phyloP scores from a whole-genome alignment of 1,140 invertebrate genomes.

The Phortica variegata region DNA sequence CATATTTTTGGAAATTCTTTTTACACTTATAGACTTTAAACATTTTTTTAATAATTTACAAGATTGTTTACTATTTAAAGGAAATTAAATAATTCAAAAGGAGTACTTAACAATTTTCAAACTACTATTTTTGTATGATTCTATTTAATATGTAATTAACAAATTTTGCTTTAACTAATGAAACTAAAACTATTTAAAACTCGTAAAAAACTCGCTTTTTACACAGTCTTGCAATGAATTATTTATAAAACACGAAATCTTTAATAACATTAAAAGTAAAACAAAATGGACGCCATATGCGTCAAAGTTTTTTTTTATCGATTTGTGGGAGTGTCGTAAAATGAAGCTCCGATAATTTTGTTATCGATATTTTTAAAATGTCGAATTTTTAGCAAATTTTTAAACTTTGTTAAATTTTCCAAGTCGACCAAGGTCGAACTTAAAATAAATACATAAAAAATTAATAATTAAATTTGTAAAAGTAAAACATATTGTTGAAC shows the following conservation, averaged over 20 bases:
- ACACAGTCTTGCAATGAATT: too few relatives aligned
- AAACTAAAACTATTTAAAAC: not conserved
- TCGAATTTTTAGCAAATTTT: slow-evolving; percentile 39
- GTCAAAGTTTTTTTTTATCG: slow-evolving; percentile 28
- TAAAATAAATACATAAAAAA: slow-evolving; percentile 14
- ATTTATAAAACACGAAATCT: too few relatives aligned
- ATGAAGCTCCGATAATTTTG: slow-evolving; percentile 32
- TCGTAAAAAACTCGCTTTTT: slow-evolving; percentile 1
- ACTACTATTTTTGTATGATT: slow-evolving; percentile 15
- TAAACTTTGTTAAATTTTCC: slow-evolving; percentile 19
- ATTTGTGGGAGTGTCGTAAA: slow-evolving; percentile 22
- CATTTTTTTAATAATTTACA: too few relatives aligned
- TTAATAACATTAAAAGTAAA: too few relatives aligned
- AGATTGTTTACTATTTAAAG: slow-evolving; percentile 26
- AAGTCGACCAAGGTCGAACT: too few relatives aligned
- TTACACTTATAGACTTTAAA: slow-evolving; percentile 6
- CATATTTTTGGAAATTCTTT: too few relatives aligned
- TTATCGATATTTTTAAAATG: slow-evolving; percentile 38
- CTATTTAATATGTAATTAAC: not conserved
- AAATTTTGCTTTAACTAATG: not conserved
- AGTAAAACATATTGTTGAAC: slow-evolving; percentile 40
- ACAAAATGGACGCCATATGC: slow-evolving; percentile 26
- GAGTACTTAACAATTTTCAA: slow-evolving; percentile 5
- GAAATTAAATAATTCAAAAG: slow-evolving; percentile 1
- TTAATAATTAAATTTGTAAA: slow-evolving; percentile 17